Base-by-base conservation (phyloP, 2,113 vertebrate genomes). In the Limanda limanda region DNA sequence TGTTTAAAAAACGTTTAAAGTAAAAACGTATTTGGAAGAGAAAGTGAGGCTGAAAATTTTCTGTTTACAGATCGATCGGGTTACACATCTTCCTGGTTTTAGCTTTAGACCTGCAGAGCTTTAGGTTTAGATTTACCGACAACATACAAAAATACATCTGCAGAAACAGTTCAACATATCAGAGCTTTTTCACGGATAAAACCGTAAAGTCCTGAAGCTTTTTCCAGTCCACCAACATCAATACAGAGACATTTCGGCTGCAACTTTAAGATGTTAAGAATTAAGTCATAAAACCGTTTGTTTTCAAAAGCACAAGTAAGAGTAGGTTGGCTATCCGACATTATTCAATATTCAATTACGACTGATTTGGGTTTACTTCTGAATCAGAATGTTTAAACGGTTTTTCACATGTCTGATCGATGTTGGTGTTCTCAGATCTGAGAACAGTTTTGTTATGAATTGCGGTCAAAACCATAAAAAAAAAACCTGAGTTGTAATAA, bases 361-460 rank as follows among this genome's bases (percentile, higher is more conserved):
- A 42, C 12, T 42, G 40, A 42, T 42, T 42, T 42, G 12, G 3
- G 12, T 42, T 42, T 42, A 42, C 40, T 11, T 42, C 40, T 13
- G 40, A 37, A 37, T 37, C 35, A 37, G 35, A 42, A 13, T 42
- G 40, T 42, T 42, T 42, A 3, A 42, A 42, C 40, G 12, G 11
- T 42, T 42, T 42, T 11, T 42, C 40, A 42, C 40, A 42, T 42
- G 40, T 42, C 35, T 37, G 35, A 37, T 37, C 35, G 18, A 57
- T 1, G 14, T 18, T 7, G 18, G 15, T 68, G 37, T 74, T 69
- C 58, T 11, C 18, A n/a, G 55, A 25, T 20, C 37, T 6, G 23
- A 62, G 31, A 14, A 17, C n/a, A 9, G 5, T 67, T 20, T 79
- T 77, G 42, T 62, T 74, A 35, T 42, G 12, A 75, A 27, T 27